These are phyloP conservation scores for Reinhardtius hippoglossoides DNA, from an alignment of 2,113 vertebrate genomes.

Conservation along the genomic window DNA sequence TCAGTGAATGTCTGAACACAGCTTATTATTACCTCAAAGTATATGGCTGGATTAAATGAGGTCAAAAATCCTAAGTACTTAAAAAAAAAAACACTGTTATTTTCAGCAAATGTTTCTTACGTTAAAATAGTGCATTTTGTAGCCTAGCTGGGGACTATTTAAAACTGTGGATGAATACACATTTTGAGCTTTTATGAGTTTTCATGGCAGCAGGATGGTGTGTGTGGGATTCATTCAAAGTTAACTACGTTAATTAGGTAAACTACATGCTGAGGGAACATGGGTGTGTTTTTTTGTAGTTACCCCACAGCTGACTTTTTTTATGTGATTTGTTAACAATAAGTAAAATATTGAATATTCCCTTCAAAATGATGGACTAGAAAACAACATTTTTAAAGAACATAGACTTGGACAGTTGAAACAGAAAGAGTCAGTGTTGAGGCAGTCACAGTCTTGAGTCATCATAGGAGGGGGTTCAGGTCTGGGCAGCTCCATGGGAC, in stretches of 20 bases:
- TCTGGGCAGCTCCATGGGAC: slow-evolving; percentile 45
- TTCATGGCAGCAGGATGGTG: too few species aligned
- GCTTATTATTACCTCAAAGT: too few species aligned
- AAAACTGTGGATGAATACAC: neutral
- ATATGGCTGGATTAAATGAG: too few species aligned
- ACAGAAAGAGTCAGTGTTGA: slow-evolving; percentile 24
- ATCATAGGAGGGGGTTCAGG: slow-evolving; percentile 34
- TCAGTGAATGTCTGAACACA: too few species aligned
- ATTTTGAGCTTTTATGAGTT: neutral
- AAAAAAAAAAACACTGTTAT: too few species aligned
- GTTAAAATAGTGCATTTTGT: too few species aligned
- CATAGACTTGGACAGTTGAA: slow-evolving; percentile 13
- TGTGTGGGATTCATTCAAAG: too few species aligned
- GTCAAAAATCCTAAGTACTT: too few species aligned
- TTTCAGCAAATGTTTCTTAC: too few species aligned
- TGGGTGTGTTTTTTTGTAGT: neutral
- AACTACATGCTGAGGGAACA: neutral
- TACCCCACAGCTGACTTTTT: neutral
- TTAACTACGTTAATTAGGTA: neutral
- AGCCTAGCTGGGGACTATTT: too few species aligned
- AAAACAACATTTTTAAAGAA: slow-evolving; percentile 11
- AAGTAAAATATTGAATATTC: neutral
- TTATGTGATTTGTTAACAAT: neutral
- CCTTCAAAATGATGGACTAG: neutral
- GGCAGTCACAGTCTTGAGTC: slow-evolving; percentile 40